phyloP scores from a whole-genome alignment of 2,888 invertebrate genomes.

The Bembecia ichneumoniformis region DNA sequence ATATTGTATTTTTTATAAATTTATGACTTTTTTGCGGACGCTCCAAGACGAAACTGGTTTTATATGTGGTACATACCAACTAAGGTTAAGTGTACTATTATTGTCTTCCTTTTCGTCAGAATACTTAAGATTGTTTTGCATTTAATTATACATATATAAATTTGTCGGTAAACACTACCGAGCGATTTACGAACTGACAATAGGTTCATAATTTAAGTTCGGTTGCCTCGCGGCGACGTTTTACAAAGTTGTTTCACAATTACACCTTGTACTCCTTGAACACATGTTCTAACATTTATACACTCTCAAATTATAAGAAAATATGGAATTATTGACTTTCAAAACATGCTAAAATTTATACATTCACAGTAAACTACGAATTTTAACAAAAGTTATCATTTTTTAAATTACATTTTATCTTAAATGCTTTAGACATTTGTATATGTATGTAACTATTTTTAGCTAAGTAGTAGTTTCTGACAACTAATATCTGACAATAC shows the following conservation, averaged over 20 bases:
- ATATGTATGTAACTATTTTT: not conserved
- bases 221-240: slow-evolving; percentile 20
- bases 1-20: too few relatives aligned
- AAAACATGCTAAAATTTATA: too few relatives aligned
- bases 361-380: too few relatives aligned
- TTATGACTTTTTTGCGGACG: slow-evolving; percentile 25
- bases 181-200: slow-evolving; percentile 49
- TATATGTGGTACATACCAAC: slow-evolving; percentile 32
- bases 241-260: slow-evolving; percentile 35
- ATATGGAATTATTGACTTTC: too few relatives aligned
- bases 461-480: not conserved
- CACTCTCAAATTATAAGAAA: too few relatives aligned
- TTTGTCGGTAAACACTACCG: slow-evolving; percentile 20
- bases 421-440: too few relatives aligned
- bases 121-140: slow-evolving; percentile 50
- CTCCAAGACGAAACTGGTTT: slow-evolving; percentile 44
- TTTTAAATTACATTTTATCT: too few relatives aligned
- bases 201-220: slow-evolving; percentile 28
- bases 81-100: slow-evolving; percentile 36
- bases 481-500: not conserved
- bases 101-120: slow-evolving; percentile 43
- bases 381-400: not conserved
- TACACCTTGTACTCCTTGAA: slow-evolving; percentile 10
- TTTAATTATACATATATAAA: slow-evolving; percentile 28
- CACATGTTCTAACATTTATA: too few relatives aligned